A percentile compares a stretch with the other conserved stretches of the same genome.
phyloP scores from a whole-genome alignment of 2,888 invertebrate species.

The Colletes collaris region DNA sequence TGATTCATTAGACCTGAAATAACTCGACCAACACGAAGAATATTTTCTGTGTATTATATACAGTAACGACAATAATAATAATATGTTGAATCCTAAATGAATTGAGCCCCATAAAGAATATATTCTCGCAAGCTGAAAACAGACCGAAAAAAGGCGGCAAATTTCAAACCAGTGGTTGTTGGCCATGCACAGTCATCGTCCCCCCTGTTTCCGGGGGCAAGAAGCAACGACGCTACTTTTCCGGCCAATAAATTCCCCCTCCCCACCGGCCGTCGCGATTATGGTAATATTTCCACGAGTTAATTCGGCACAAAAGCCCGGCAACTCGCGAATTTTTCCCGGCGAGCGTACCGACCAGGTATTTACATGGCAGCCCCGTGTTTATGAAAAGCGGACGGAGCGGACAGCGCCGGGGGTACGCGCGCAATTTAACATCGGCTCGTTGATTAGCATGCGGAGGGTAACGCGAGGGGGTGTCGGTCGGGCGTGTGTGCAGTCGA shows the following conservation, averaged over 20 bases:
- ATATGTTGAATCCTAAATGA: too few relatives aligned
- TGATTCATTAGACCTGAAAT: too few relatives aligned
- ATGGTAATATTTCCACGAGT: constrained; percentile 25
- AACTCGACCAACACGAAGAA: too few relatives aligned
- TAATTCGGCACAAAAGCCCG: constrained; percentile 26
- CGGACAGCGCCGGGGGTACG: constrained; percentile 23
- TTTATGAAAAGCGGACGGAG: constrained; percentile 54
- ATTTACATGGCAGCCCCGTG: constrained; percentile 50
- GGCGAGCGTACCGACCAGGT: neutral
- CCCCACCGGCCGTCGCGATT: too few relatives aligned
- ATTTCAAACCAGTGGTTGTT: too few relatives aligned
- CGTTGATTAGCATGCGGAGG: constrained; percentile 58
- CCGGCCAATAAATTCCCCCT: constrained; percentile 22
- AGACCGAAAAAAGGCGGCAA: too few relatives aligned
- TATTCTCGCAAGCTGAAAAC: too few relatives aligned
- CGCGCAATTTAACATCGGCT: constrained; percentile 65
- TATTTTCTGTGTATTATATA: too few relatives aligned
- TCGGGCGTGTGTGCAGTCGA: constrained; percentile 23
- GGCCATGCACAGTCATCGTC: neutral
- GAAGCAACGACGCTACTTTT: constrained; percentile 22
- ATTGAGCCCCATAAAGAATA: too few relatives aligned
- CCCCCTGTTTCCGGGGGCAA: constrained; percentile 7
- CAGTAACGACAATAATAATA: too few relatives aligned
- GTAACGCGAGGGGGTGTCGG: constrained; percentile 14
- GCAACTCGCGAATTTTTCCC: constrained; percentile 2